A percentile compares a stretch with the other conserved stretches of the same genome.
These are phyloP conservation scores for Gallinago media DNA, from an alignment of 2,113 vertebrate genomes.

Conservation along the genomic window DNA sequence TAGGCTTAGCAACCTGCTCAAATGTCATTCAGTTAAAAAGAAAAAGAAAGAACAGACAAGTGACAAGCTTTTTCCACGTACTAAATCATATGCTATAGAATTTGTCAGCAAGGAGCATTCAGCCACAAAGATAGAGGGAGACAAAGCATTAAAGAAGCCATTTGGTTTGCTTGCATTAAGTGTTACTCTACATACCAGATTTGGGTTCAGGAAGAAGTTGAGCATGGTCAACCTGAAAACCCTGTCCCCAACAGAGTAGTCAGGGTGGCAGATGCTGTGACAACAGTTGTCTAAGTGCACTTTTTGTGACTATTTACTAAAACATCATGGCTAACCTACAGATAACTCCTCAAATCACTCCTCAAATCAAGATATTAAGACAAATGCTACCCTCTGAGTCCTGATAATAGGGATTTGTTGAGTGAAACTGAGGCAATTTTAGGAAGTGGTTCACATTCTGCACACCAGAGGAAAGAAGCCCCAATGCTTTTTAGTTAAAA, in stretches of 20 bases:
- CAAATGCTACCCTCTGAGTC: neutral
- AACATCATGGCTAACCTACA: neutral
- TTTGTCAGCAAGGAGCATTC: neutral
- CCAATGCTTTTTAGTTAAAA: neutral
- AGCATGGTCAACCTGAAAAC: neutral
- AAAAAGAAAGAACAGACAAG: neutral
- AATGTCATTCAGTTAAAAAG: slow-evolving; percentile 17
- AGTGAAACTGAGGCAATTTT: neutral
- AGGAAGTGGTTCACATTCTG: neutral
- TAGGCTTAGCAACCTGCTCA: neutral
- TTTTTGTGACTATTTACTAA: neutral
- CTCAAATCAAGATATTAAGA: neutral
- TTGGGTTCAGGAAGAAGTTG: neutral
- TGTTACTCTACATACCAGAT: neutral
- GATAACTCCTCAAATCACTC: neutral
- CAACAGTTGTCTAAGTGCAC: neutral
- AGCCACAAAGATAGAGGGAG: neutral
- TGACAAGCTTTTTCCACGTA: neutral
- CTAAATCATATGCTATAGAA: neutral
- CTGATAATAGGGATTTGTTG: neutral
- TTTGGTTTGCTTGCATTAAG: neutral
- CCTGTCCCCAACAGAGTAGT: neutral
- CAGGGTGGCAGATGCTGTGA: neutral
- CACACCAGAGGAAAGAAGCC: accelerated
- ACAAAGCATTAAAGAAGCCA: neutral